Evolutionary conservation across 1,140 invertebrate species (phyloP).

Genomic region (Ostrea edulis): DNA sequence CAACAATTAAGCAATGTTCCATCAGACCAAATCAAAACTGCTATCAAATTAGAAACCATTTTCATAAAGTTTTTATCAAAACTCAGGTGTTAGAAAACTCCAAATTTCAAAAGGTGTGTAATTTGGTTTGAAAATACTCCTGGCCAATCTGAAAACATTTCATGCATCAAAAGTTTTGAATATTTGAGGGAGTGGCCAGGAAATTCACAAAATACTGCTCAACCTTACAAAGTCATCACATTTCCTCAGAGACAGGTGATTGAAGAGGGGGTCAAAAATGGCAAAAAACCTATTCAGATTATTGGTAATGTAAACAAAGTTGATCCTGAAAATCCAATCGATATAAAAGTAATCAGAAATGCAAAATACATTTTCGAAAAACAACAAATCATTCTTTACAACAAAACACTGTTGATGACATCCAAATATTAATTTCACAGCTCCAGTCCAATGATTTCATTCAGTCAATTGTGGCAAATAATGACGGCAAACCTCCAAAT

Average conservation of each 20-base stretch:
- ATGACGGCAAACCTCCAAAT: constrained; percentile 46
- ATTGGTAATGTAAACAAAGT: constrained; percentile 2
- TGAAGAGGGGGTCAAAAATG: constrained; percentile 40
- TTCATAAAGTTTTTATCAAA: too few relatives aligned
- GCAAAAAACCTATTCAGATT: constrained; percentile 34
- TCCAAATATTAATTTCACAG: constrained; percentile 37
- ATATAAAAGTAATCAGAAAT: constrained; percentile 45
- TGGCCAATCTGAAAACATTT: neutral
- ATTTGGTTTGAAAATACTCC: too few relatives aligned
- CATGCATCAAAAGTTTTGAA: neutral
- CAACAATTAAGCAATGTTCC: too few relatives aligned
- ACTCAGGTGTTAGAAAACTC: too few relatives aligned
- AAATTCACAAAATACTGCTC: neutral
- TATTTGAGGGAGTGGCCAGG: neutral
- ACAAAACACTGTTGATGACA: constrained; percentile 42
- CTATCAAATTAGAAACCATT: too few relatives aligned
- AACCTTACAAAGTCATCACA: neutral
- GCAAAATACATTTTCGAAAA: constrained; percentile 39
- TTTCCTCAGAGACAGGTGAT: constrained; percentile 33
- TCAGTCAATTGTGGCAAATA: constrained; percentile 37
- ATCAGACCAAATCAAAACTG: too few relatives aligned
- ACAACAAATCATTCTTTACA: neutral
- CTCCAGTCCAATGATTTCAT: constrained; percentile 32
- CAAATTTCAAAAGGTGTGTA: too few relatives aligned
- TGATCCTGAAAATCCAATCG: constrained; percentile 44